Evolutionary conservation across 35 echinoderm and acorn worm species (phyloP).

Genomic region (Heliocidaris erythrogramma): DNA sequence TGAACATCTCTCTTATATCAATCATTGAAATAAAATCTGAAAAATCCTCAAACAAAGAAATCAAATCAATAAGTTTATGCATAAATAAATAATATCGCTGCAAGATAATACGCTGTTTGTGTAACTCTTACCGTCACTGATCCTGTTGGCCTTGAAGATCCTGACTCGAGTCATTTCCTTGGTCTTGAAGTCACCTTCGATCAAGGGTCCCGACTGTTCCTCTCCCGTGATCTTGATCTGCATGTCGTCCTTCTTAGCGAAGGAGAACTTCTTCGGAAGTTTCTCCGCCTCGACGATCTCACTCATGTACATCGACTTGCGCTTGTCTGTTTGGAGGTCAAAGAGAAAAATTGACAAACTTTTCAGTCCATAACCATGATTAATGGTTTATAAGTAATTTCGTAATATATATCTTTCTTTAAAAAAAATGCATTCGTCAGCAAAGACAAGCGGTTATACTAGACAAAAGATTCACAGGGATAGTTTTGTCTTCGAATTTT

Average conservation of each 20-base stretch:
- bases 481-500: too few species aligned
- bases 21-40: too few species aligned
- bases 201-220: background rate
- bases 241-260: slow-evolving; percentile 37
- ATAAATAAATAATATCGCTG: too few species aligned
- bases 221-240: slow-evolving; percentile 36
- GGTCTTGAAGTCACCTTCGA: slow-evolving; percentile 44
- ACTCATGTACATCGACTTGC: slow-evolving; percentile 37
- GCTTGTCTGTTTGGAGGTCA: background rate
- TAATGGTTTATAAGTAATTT: too few species aligned
- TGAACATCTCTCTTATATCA: too few species aligned
- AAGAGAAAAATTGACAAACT: background rate
- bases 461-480: too few species aligned
- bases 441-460: too few species aligned
- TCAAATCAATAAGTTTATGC: too few species aligned
- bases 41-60: too few species aligned
- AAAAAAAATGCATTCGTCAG: too few species aligned
- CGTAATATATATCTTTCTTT: too few species aligned
- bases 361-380: background rate
- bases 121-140: slow-evolving; percentile 25
- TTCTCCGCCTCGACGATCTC: slow-evolving; percentile 25
- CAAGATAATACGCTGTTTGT: too few species aligned
- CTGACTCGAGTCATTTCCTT: slow-evolving; percentile 17
- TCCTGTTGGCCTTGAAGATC: slow-evolving; percentile 44
- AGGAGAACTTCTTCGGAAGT: slow-evolving; percentile 34